These are phyloP conservation scores for Drosophila phalerata DNA, from an alignment of 2,888 invertebrate species.

Conservation along the genomic window DNA sequence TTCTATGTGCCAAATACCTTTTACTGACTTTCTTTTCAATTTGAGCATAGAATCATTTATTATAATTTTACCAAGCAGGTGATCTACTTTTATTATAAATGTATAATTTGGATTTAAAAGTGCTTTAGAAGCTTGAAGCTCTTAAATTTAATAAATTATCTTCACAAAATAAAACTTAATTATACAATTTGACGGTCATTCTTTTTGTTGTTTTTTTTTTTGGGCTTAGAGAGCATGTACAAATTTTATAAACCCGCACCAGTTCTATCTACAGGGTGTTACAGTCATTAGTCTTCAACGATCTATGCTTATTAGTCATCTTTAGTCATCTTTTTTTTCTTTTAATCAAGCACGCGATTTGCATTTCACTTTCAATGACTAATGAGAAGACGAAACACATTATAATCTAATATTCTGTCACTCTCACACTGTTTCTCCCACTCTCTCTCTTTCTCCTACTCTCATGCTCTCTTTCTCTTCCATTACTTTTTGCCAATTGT, in stretches of 20 bases:
- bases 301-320: slow-evolving; percentile 8
- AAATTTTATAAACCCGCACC: background rate
- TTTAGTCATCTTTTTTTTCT: slow-evolving; percentile 15
- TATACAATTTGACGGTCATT: background rate
- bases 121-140: background rate
- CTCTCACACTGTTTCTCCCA: slow-evolving; percentile 3
- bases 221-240: no score
- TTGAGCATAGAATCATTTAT: background rate
- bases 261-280: background rate
- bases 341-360: slow-evolving; percentile 23
- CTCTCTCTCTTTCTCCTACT: background rate
- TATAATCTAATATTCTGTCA: slow-evolving; percentile 9
- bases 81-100: background rate
- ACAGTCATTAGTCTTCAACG: background rate
- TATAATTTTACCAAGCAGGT: background rate
- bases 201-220: background rate
- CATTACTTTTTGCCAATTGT: slow-evolving; percentile 20
- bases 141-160: background rate
- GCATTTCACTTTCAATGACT: slow-evolving; percentile 39
- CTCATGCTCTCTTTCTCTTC: background rate
- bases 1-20: slow-evolving; percentile 4
- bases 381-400: slow-evolving; percentile 19
- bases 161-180: background rate
- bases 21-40: slow-evolving; percentile 8
- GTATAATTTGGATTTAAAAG: background rate